These are phyloP conservation scores for Prostheceraeus crozeri DNA, from an alignment of 2,888 invertebrate species.

Conservation along the genomic window DNA sequence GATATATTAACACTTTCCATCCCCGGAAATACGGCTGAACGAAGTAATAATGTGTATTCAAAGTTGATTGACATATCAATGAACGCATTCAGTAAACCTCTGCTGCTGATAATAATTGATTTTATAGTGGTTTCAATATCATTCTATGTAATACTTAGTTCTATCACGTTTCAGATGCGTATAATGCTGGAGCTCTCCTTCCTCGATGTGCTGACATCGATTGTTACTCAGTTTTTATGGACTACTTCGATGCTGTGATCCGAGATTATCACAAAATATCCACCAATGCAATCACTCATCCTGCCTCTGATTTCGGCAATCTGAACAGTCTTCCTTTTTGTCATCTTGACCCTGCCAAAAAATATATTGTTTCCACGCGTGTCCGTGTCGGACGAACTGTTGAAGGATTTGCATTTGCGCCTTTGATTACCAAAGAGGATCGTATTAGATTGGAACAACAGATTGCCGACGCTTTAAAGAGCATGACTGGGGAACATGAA, in stretches of 20 bases:
- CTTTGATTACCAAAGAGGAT: slow-evolving; percentile 16
- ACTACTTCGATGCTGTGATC: slow-evolving; percentile 92
- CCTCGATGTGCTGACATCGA: slow-evolving; percentile 76
- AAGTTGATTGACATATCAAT: too few relatives aligned
- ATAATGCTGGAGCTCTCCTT: slow-evolving; percentile 9
- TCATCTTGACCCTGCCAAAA: slow-evolving; percentile 73
- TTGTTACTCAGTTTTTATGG: slow-evolving; percentile 80
- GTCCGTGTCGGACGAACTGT: slow-evolving; percentile 19
- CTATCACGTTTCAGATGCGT: slow-evolving; percentile 16
- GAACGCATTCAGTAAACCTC: too few relatives aligned
- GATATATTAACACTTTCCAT: too few relatives aligned
- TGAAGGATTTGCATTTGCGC: slow-evolving; percentile 24
- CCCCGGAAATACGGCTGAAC: too few relatives aligned
- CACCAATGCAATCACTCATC: slow-evolving; percentile 25
- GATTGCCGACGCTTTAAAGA: slow-evolving; percentile 5
- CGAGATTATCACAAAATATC: slow-evolving; percentile 55
- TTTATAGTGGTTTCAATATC: too few relatives aligned
- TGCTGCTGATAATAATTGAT: too few relatives aligned
- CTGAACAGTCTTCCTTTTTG: slow-evolving; percentile 30
- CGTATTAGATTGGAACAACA: slow-evolving; percentile 3
- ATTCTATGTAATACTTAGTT: too few relatives aligned
- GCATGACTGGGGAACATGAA: not conserved
- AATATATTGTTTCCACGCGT: slow-evolving; percentile 16
- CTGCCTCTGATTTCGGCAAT: slow-evolving; percentile 16
- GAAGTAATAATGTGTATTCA: too few relatives aligned